Conservation (phyloP, 2,113 vertebrate species). For the Eleginops maclovinus region DNA sequence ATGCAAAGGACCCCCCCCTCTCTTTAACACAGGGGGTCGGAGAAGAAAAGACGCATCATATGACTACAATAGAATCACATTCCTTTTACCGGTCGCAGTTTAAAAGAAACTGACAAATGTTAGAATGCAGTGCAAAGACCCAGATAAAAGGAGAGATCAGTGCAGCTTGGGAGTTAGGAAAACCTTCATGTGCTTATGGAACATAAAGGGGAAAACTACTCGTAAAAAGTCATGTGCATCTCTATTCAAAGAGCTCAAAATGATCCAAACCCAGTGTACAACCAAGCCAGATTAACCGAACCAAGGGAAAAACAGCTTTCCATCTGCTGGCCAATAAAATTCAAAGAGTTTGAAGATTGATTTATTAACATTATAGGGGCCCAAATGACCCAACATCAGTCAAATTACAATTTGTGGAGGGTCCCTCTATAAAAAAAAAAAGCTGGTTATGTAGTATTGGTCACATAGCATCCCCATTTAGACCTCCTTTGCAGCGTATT, state of each 20-base stretch:
- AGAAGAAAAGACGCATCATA: slow-evolving; percentile 55
- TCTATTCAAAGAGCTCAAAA: not conserved
- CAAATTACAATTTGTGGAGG: slow-evolving; percentile 35
- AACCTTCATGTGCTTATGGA: not conserved
- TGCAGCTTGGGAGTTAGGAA: not conserved
- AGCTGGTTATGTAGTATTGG: slow-evolving; percentile 41
- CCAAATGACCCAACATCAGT: slow-evolving; percentile 30
- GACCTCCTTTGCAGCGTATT: not conserved
- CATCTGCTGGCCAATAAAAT: slow-evolving; percentile 4
- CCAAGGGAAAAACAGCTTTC: slow-evolving; percentile 37
- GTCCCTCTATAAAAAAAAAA: slow-evolving; percentile 25
- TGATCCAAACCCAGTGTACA: not conserved
- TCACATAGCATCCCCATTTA: slow-evolving; percentile 8
- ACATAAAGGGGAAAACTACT: not conserved
- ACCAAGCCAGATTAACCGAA: slow-evolving; percentile 1
- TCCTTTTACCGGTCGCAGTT: slow-evolving; percentile 34
- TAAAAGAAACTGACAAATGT: slow-evolving; percentile 23
- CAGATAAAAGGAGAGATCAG: not conserved
- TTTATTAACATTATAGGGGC: no score
- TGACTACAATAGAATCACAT: slow-evolving; percentile 65
- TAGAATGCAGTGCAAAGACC: not conserved
- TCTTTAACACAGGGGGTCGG: slow-evolving; percentile 21
- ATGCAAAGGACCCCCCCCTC: not conserved
- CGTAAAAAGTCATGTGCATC: not conserved
- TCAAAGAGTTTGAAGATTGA: not conserved